Evolutionary conservation across 2,797 vertebrate species (phyloP), one percentile per base, ranked within the genome.

Genomic region (Karalla daura): DNA sequence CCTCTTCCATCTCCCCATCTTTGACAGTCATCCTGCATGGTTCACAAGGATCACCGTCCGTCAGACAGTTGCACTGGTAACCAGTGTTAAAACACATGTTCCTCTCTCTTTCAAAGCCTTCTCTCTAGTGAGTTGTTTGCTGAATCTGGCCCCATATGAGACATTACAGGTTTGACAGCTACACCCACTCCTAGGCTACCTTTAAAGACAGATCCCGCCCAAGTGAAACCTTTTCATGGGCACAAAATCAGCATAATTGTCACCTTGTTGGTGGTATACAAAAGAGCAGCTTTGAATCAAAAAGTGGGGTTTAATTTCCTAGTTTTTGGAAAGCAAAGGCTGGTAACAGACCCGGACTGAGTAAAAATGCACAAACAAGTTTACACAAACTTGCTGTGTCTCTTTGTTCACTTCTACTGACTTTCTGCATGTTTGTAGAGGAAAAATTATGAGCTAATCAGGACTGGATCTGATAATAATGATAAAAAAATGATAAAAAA

Each of bases 1-100:
- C 80, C 0, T 88, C 84, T 32, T 85, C 86, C 17, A 69, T 69
- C 54, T 85, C 91, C 25, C 8, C 79, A 71, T 89, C 84, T 7
- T 85, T 87, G 20, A 52, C 50, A 0, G 76, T 92, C 84, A 92
- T 91, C 70, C 80, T 91, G 61, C 89, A 88, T 15, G 86, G 85
- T 70, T 90, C 84, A 78, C 90, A 91, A 1, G 44, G 62, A 65
- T 56, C 61, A 0, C 75, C 88, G 0, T 51, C 63, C 1, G 47
- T 84, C 78, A 88, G 6, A 72, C 88, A 91, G n/a, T 68, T 24
- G 35, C 88, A 92, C 0, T 70, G 52, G 15, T 21, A 58, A 15
- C 49, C 46, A n/a, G 59, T 55, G 40, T 78, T 84, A 47, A 83
- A 53, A 60, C 86, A 92, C 87, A 91, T 92, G 13, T 68, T 76